These are phyloP conservation scores for Alloplasta piceator DNA, from an alignment of 2,888 invertebrate genomes.

Conservation along the genomic window DNA sequence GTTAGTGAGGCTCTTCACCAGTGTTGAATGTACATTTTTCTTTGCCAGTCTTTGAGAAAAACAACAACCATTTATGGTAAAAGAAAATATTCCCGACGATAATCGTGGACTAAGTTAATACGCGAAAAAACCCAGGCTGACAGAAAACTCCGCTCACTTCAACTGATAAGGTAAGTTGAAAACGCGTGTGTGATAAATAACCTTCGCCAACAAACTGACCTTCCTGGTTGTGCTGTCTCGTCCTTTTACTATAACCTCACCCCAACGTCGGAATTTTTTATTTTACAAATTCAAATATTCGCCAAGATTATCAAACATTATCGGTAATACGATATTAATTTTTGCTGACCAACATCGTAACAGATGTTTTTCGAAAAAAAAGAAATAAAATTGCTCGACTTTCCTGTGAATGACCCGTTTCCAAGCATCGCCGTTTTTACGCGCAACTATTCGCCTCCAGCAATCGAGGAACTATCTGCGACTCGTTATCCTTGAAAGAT, in stretches of 20 bases:
- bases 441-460: neutral
- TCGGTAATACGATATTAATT: too few species aligned
- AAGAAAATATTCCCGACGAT: slow-evolving; percentile 1
- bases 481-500: slow-evolving; percentile 47
- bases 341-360: too few species aligned
- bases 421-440: slow-evolving; percentile 8
- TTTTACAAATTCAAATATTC: slow-evolving; percentile 1
- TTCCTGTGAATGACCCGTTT: slow-evolving; percentile 14
- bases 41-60: slow-evolving; percentile 9
- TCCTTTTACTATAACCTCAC: slow-evolving; percentile 41
- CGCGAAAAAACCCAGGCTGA: neutral
- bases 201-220: slow-evolving; percentile 54
- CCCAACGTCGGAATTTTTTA: neutral
- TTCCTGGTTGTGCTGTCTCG: slow-evolving; percentile 62
- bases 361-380: too few species aligned
- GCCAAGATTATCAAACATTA: neutral
- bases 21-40: neutral
- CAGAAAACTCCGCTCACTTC: slow-evolving; percentile 7
- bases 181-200: slow-evolving; percentile 38
- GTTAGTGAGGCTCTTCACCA: neutral
- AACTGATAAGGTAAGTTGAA: slow-evolving; percentile 49
- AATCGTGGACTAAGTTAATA: neutral
- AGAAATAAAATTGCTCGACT: neutral
- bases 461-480: neutral
- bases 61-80: slow-evolving; percentile 1